Evolutionary conservation across 2,797 vertebrate species (phyloP).

Genomic region (Chiloscyllium punctatum): DNA sequence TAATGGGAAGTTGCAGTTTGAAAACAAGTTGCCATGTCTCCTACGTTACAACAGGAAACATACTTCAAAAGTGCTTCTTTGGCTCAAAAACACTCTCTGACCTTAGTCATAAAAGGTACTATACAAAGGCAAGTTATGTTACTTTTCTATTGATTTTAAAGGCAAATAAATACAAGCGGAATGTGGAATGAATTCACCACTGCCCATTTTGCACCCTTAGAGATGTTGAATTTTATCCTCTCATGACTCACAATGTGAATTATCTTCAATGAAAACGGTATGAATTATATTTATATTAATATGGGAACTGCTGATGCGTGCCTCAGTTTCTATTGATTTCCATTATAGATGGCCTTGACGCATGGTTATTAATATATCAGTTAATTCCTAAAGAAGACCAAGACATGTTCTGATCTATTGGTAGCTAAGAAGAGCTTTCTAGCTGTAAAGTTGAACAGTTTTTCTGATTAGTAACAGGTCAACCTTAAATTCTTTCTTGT

Average conservation of each 20-base stretch:
- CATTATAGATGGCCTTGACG: slow-evolving; percentile 18
- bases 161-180: neutral
- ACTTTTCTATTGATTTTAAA: neutral
- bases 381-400: neutral
- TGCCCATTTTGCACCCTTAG: neutral
- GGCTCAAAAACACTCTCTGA: neutral
- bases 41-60: neutral
- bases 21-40: neutral
- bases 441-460: neutral
- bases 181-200: neutral
- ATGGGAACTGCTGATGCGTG: neutral
- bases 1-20: neutral
- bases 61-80: neutral
- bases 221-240: neutral
- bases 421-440: neutral
- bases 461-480: neutral
- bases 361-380: slow-evolving; percentile 7
- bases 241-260: neutral
- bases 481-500: neutral
- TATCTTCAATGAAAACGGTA: neutral
- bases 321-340: slow-evolving; percentile 11
- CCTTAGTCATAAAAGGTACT: neutral
- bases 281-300: neutral
- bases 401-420: slow-evolving; percentile 3
- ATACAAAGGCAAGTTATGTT: neutral